Evolutionary conservation across 2,888 invertebrate species (phyloP).

Genomic region (Dasypolia templi): DNA sequence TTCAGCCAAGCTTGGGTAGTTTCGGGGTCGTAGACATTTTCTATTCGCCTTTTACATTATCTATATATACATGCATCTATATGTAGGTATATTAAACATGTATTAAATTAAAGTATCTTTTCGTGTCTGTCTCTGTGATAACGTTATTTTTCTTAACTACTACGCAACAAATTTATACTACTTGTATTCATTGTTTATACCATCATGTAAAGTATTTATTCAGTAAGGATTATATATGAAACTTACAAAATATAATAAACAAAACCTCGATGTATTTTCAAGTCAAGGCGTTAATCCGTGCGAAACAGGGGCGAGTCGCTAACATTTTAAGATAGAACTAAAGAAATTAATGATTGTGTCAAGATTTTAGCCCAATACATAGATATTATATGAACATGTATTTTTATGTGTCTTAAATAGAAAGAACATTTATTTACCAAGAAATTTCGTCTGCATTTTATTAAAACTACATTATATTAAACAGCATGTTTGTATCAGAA

Average conservation of each 20-base stretch:
- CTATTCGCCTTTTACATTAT: constrained; percentile 20
- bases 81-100: background rate
- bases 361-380: background rate
- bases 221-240: no score
- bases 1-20: background rate
- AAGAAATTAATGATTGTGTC: background rate
- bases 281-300: background rate
- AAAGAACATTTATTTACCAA: background rate
- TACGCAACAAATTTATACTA: no score
- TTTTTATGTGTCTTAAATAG: background rate
- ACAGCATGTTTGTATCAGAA: no score
- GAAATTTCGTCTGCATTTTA: no score
- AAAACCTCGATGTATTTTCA: background rate
- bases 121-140: no score
- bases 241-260: no score
- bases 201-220: no score
- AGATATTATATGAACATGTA: no score
- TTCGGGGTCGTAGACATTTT: constrained; percentile 21
- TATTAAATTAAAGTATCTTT: background rate
- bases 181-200: no score
- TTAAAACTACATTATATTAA: no score
- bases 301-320: background rate
- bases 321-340: background rate
- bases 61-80: background rate
- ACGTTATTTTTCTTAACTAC: no score